A percentile compares a stretch with the other conserved stretches of the same genome.
Conservation (phyloP, 2,888 invertebrate genomes). For the Pegoplata infirma region DNA sequence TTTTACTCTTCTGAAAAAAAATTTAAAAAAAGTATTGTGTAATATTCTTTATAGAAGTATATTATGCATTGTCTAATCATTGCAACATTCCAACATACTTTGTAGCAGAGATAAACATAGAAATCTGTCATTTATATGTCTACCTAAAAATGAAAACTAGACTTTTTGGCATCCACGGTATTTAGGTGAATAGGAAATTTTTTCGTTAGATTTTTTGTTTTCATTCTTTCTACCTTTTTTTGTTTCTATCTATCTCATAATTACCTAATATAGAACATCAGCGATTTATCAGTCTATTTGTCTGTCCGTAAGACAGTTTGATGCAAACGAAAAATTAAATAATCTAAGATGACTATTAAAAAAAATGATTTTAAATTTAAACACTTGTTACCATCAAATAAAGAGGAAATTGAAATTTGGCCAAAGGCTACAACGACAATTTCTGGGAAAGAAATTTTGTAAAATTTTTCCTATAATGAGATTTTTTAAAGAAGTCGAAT, state of each 20-base stretch:
- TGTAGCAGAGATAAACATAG: conserved; percentile 37
- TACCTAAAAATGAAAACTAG: conserved; percentile 52
- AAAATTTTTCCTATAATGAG: no score
- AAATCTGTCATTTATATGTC: conserved; percentile 52
- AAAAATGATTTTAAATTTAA: neutral
- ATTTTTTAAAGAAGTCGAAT: no score
- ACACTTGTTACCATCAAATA: neutral
- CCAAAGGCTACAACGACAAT: no score
- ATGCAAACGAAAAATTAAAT: neutral
- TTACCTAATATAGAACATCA: conserved; percentile 10
- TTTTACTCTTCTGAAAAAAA: neutral
- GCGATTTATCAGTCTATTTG: neutral
- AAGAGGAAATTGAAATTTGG: no score
- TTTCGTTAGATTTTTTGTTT: conserved; percentile 21
- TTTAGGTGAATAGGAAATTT: conserved; percentile 59
- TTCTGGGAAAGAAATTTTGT: no score
- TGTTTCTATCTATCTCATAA: conserved; percentile 45
- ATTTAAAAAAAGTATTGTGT: conserved; percentile 9
- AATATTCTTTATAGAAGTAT: conserved; percentile 14
- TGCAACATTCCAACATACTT: conserved; percentile 11
- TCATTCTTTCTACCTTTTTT: conserved; percentile 6
- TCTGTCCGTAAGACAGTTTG: neutral
- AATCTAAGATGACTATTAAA: neutral
- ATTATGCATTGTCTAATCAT: neutral
- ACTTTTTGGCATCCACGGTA: conserved; percentile 62